phyloP scores from a whole-genome alignment of 2,888 invertebrate species.

The Calameuta filiformis region DNA sequence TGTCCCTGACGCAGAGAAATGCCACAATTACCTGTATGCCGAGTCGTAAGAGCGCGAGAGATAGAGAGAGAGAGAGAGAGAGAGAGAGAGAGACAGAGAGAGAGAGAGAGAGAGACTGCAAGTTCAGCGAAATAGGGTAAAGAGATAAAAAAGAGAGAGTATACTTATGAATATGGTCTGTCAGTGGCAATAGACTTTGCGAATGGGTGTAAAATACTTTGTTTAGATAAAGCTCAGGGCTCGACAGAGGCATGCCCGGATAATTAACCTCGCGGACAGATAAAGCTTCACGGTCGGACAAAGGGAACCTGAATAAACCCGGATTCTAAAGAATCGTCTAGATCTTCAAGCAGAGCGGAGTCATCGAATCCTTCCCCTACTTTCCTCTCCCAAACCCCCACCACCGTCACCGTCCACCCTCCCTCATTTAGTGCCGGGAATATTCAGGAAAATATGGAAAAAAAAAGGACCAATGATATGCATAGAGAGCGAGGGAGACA shows the following conservation, averaged over 20 bases:
- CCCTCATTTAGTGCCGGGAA: conserved; percentile 16
- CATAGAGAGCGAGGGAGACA: conserved; percentile 1
- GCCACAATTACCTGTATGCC: neutral
- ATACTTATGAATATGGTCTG: neutral
- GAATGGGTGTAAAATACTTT: conserved; percentile 18
- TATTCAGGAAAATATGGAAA: neutral
- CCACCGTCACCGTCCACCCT: conserved; percentile 16
- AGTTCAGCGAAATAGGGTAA: no score
- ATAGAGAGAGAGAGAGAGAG: no score
- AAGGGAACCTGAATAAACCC: conserved; percentile 19
- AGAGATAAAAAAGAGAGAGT: neutral
- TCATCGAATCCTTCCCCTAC: conserved; percentile 11
- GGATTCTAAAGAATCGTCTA: neutral
- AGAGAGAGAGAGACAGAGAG: no score
- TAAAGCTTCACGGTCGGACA: conserved; percentile 24
- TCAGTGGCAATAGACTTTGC: conserved; percentile 28
- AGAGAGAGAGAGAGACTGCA: no score
- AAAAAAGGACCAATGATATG: neutral
- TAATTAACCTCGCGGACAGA: conserved; percentile 28
- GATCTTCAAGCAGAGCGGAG: neutral
- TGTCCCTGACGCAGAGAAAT: neutral
- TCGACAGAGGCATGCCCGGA: conserved; percentile 7
- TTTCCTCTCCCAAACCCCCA: conserved; percentile 21
- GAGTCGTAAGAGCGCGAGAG: neutral
- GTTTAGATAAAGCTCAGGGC: neutral